Conservation (phyloP, 2,888 invertebrate genomes). For the Drosophila subquinaria region DNA sequence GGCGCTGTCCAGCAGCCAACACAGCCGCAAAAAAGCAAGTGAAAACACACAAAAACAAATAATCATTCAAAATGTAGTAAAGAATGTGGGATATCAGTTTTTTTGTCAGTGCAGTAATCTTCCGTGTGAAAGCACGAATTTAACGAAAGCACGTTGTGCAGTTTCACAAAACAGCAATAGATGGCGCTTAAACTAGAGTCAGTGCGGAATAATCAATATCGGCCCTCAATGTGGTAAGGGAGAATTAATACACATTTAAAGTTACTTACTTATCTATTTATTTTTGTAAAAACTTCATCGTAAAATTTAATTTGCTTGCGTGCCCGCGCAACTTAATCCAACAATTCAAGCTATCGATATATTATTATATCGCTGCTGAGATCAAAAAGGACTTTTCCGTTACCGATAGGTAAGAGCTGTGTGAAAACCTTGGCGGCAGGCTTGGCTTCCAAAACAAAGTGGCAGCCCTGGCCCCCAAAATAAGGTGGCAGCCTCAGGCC, state of each 20-base stretch:
- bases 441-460: too few relatives aligned
- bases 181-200: background rate
- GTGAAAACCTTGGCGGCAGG: too few relatives aligned
- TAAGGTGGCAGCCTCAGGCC: too few relatives aligned
- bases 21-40: background rate
- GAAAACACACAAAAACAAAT: background rate
- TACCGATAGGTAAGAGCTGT: too few relatives aligned
- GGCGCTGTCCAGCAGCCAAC: constrained; percentile 37
- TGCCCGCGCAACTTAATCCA: too few relatives aligned
- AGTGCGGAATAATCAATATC: background rate
- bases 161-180: background rate
- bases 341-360: background rate
- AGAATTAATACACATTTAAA: background rate
- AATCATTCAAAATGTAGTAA: background rate
- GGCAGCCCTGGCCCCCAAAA: too few relatives aligned
- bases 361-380: background rate
- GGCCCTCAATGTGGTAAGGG: background rate
- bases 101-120: constrained; percentile 23
- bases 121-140: background rate
- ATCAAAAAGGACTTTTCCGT: background rate
- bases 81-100: background rate
- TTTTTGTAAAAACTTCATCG: background rate
- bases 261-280: background rate
- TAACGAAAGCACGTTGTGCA: constrained; percentile 15
- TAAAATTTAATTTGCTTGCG: background rate